Base-by-base conservation (phyloP, 2,797 vertebrate genomes). In the Adrianichthys oophorus region DNA sequence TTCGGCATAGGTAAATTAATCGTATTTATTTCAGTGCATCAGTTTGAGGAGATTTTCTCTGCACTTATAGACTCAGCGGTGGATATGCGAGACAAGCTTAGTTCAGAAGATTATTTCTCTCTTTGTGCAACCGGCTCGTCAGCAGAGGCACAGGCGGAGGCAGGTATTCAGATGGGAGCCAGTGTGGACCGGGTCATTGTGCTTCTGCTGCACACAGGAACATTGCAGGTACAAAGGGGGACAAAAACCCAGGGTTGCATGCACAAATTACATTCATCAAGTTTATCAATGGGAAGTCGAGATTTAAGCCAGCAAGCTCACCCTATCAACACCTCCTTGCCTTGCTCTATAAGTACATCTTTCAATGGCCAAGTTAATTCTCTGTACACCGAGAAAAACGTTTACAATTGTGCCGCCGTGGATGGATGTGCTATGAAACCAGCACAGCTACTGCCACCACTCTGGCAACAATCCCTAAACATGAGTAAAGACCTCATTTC, bases 41-140 rank as follows among this genome's bases (percentile, higher is more conserved):
- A 81, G 82, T 87, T 89, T 87, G 84, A 86, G 85, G 76, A 90
- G 88, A 89, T 90, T 90, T 89, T 73, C 87, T 79, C 75, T 63
- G 72, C 87, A 89, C 86, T 89, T 90, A 88, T 78, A 86, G 87
- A 88, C 86, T 90, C 86, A 87, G 86, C 85, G 65, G 72, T 87
- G 85, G 82, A 88, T 87, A 84, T 80, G 86, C 86, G 87, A 88
- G 87, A 85, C 85, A 47, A 87, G 89, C 87, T 91, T 87, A 89
- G 90, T 89, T 88, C 83, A 81, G 87, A 89, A 90, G 90, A 91
- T 91, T 91, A 91, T 89, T 87, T 82, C 75, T 72, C 76, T 86
- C 82, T 90, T 89, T 90, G 86, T 91, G 85, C 76, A 83, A 68
- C 74, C 73, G 75, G 64, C 85, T 89, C 77, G 76, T 84, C 84